These are phyloP conservation scores for Rafetus swinhoei DNA, from an alignment of 2,113 vertebrate genomes.

Conservation along the genomic window DNA sequence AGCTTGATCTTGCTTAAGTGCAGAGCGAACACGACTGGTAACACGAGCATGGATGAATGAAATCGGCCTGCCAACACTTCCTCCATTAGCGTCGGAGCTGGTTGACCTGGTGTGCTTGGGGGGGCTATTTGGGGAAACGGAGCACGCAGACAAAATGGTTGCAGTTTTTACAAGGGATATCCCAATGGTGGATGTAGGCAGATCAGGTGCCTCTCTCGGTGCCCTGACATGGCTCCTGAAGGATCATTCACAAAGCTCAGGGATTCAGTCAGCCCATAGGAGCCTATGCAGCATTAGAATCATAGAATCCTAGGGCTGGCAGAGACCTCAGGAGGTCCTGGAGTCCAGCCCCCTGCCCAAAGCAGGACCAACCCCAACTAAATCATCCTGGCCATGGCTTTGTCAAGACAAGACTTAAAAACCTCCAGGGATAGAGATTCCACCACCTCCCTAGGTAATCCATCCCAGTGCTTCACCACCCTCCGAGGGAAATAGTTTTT, in stretches of 20 bases:
- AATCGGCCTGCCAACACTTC: not conserved
- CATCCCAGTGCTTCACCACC: no score
- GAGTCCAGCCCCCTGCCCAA: no score
- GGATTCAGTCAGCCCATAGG: fast-evolving
- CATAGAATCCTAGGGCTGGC: no score
- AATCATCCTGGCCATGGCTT: no score
- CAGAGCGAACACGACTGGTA: conserved; percentile 40
- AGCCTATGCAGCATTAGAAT: not conserved
- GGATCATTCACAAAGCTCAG: not conserved
- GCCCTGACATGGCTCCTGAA: not conserved
- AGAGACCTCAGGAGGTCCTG: no score
- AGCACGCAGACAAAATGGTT: not conserved
- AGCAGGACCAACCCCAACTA: no score
- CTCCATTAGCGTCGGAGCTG: fast-evolving
- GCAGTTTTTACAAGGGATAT: not conserved
- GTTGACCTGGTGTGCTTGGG: not conserved
- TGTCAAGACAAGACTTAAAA: no score
- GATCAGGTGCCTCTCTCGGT: fast-evolving
- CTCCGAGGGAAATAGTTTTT: no score
- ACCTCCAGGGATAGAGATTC: no score
- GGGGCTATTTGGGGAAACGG: fast-evolving
- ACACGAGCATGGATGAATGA: conserved; percentile 55
- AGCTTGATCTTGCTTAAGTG: conserved; percentile 38
- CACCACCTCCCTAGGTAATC: no score
- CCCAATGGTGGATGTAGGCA: fast-evolving